phyloP scores from a whole-genome alignment of 2,888 invertebrate species.

The Cryptophagus acutangulus region DNA sequence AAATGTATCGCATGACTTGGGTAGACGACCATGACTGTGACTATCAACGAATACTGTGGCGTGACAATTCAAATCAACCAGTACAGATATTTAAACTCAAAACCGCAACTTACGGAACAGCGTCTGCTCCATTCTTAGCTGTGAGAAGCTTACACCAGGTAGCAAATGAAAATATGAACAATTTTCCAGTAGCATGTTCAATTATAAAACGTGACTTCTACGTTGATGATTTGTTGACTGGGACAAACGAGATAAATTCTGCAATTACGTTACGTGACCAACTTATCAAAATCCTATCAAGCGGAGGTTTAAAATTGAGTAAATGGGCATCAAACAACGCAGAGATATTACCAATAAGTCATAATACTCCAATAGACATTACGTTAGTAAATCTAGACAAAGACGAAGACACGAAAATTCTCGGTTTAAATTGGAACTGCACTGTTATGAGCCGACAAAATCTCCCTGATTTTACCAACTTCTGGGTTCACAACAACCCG shows the following conservation, averaged over 20 bases:
- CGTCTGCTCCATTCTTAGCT: background rate
- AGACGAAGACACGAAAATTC: constrained; percentile 12
- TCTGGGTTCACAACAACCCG: too few species aligned
- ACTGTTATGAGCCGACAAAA: too few species aligned
- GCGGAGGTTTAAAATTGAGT: background rate
- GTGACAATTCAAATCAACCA: background rate
- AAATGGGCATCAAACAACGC: constrained; percentile 1
- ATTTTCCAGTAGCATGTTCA: background rate
- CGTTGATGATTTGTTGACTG: background rate
- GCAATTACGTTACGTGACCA: background rate
- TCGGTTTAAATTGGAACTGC: constrained; percentile 13
- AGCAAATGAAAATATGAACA: background rate
- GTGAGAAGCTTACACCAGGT: background rate
- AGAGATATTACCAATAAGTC: constrained; percentile 4
- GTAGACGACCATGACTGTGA: background rate
- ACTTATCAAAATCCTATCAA: background rate
- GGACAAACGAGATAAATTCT: background rate
- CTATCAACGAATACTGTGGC: background rate
- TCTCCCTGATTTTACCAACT: too few species aligned
- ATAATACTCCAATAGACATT: constrained; percentile 4
- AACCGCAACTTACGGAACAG: background rate
- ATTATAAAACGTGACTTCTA: background rate
- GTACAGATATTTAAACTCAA: background rate
- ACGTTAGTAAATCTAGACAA: constrained; percentile 8
- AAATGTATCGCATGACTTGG: background rate